Conservation (phyloP, 2,888 invertebrate genomes). For the Cerastis leucographa region DNA sequence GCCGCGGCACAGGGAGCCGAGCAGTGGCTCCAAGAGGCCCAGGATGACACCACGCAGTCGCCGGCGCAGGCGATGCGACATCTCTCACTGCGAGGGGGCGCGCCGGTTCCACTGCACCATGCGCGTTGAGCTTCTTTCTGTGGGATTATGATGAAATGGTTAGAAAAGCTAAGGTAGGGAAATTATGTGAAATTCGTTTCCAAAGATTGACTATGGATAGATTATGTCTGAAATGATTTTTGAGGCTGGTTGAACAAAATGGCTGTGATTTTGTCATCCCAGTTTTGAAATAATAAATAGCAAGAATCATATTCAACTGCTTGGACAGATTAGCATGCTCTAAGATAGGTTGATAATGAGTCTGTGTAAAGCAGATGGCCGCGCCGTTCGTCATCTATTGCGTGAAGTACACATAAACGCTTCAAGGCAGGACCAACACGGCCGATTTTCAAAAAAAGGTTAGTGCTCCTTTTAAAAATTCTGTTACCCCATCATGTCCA, state of each 20-base stretch:
- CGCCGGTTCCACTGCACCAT: slow-evolving; percentile 87
- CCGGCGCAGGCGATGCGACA: slow-evolving; percentile 92
- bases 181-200: background rate
- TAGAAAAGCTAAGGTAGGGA: background rate
- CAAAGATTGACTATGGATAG: background rate
- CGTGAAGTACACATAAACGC: background rate
- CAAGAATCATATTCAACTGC: background rate
- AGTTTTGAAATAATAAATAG: background rate
- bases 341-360: background rate
- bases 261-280: background rate
- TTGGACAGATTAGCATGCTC: background rate
- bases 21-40: slow-evolving; percentile 91
- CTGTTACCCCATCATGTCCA: slow-evolving; percentile 87
- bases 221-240: background rate
- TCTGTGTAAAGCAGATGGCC: background rate
- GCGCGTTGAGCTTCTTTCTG: slow-evolving; percentile 89
- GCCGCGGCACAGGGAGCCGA: slow-evolving; percentile 82
- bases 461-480: background rate
- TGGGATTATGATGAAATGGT: background rate
- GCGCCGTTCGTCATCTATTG: background rate
- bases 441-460: background rate
- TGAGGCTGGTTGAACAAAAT: background rate
- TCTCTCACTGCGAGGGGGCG: slow-evolving; percentile 88
- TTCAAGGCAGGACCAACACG: background rate
- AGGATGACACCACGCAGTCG: slow-evolving; percentile 93